phyloP scores from a whole-genome alignment of 2,797 vertebrate species.

The Aphelocoma californica region DNA sequence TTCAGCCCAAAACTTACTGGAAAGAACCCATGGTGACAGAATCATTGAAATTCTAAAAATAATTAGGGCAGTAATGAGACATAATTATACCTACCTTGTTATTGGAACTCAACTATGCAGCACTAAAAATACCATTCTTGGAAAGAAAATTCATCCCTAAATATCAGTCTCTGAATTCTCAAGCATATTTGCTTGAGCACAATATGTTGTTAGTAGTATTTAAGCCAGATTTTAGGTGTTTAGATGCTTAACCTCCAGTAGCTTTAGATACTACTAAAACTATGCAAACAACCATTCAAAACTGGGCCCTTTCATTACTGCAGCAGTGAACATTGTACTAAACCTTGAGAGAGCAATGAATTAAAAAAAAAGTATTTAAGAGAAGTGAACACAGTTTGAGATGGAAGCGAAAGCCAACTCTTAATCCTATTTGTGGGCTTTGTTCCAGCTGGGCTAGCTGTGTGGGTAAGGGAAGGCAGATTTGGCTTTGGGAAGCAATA shows the following conservation, averaged over 20 bases:
- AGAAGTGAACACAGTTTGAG: not conserved
- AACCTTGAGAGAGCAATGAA: not conserved
- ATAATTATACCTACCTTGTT: not conserved
- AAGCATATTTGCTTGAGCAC: not conserved
- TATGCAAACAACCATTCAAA: not conserved
- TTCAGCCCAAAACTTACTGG: not conserved
- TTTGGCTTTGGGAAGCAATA: constrained; percentile 16
- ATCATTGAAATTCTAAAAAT: not conserved
- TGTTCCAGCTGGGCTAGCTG: not conserved
- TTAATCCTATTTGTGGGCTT: constrained; percentile 38
- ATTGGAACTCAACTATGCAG: not conserved
- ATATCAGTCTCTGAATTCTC: not conserved
- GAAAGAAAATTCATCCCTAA: not conserved
- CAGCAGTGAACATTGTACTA: not conserved
- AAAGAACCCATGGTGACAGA: not conserved
- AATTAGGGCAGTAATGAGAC: not conserved
- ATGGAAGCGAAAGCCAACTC: not conserved
- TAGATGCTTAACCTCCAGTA: not conserved
- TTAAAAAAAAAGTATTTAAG: not conserved
- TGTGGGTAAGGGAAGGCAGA: not conserved
- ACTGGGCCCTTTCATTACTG: not conserved
- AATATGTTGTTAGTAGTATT: not conserved
- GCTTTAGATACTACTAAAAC: not conserved
- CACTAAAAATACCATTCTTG: not conserved
- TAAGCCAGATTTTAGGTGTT: constrained; percentile 7